phyloP scores from a whole-genome alignment of 2,888 invertebrate genomes.

The Stomorhina lunata region DNA sequence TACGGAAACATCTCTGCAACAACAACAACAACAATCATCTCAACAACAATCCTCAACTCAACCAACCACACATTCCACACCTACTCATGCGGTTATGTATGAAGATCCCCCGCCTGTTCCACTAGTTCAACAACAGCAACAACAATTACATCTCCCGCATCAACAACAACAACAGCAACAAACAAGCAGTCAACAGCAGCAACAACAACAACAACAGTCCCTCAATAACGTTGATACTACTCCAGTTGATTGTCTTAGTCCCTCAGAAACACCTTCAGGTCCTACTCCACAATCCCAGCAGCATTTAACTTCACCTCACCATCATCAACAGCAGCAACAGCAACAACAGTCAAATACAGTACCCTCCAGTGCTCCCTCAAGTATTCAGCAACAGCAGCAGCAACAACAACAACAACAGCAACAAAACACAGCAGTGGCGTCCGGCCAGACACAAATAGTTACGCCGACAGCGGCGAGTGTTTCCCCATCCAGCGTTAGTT shows the following conservation, averaged over 20 bases:
- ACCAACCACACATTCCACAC: conserved; percentile 81
- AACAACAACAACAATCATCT: conserved; percentile 54
- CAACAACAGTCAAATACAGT: conserved; percentile 74
- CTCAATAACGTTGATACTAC: conserved; percentile 75
- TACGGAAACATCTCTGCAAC: conserved; percentile 65
- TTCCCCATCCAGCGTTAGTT: conserved; percentile 82
- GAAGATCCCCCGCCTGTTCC: conserved; percentile 80
- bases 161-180: conserved; percentile 71
- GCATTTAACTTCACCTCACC: conserved; percentile 75
- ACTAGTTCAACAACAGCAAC: conserved; percentile 76
- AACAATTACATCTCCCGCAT: conserved; percentile 72
- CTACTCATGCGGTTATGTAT: conserved; percentile 82
- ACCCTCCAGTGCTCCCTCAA: conserved; percentile 76
- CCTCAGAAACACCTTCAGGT: conserved; percentile 75
- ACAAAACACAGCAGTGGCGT: conserved; percentile 79
- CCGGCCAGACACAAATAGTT: conserved; percentile 80
- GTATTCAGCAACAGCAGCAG: conserved; percentile 75
- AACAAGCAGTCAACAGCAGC: conserved; percentile 68
- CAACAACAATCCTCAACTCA: conserved; percentile 65
- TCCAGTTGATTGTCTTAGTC: conserved; percentile 76
- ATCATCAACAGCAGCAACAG: conserved; percentile 72
- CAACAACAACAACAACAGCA: conserved; percentile 72
- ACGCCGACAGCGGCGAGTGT: conserved; percentile 83
- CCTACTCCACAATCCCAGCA: conserved; percentile 71
- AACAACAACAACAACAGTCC: conserved; percentile 73